Evolutionary conservation across 2,888 invertebrate genomes (phyloP), one percentile per base, ranked within the genome.

Genomic region (Graphium colonna): DNA sequence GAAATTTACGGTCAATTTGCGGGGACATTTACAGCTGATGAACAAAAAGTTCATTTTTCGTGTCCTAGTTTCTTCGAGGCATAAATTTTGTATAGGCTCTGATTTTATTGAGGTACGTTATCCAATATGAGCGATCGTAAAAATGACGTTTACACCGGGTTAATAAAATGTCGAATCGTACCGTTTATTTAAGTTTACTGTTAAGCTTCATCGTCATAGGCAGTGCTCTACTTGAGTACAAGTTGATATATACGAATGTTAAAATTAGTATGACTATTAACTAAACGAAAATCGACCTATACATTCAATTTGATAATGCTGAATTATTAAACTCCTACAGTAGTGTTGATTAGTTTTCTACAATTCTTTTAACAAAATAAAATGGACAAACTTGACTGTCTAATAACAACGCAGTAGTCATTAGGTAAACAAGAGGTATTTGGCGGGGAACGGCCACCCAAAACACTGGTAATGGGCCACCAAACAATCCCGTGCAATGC

Each of bases 21-120:
- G 75, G 78, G 65, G 83, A 85, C 82, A 78, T 83, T 86, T 86
- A 86, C 79, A 79, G 77, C 76, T 78, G 79, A 81, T 77, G 79
- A 82, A 78, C 75, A 75, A 80, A 83, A 79, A 80, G 57, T 57
- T 72, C 73, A 65, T 65, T 71, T 72, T 73, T 74, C 71, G 67
- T 75, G 75, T 65, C 70, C 76, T 72, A 74, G 72, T 79, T 82
- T 71, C 69, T 58, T 40, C n/a, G n/a, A 16, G 59, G 54, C 62
- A 59, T 62, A 64, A 60, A 65, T 62, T 61, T 60, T 59, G 51
- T 46, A 56, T 58, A 43, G 49, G 50, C 43, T 56, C 55, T 54
- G 51, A 44, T 49, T 51, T 57, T 57, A 53, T 56, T 56, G 39
- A 41, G 50, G 44, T 33, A 26, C 49, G 50, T 45, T 45, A 53